Conservation (phyloP, 2,888 invertebrate species). For the Dusona sp. region DNA sequence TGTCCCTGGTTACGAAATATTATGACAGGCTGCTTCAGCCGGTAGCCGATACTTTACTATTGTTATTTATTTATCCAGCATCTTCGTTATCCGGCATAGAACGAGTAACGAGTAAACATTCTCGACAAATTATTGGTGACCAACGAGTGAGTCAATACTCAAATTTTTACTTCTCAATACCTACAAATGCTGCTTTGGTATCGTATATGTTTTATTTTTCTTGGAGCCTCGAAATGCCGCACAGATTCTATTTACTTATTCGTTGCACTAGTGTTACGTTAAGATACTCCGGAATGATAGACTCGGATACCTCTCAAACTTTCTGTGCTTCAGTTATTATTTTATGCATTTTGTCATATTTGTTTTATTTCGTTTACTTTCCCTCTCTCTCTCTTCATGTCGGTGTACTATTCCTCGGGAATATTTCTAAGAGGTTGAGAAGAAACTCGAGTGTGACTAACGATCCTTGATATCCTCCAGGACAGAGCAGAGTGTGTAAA, state of each 20-base stretch:
- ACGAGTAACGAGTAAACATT: constrained; percentile 60
- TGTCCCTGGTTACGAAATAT: constrained; percentile 58
- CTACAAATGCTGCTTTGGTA: neutral
- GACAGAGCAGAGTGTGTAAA: constrained; percentile 37
- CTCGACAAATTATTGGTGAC: constrained; percentile 58
- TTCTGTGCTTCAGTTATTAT: constrained; percentile 52
- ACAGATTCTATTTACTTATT: constrained; percentile 53
- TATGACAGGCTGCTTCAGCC: constrained; percentile 62
- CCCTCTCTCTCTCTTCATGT: neutral
- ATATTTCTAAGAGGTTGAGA: constrained; percentile 32
- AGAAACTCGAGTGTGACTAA: constrained; percentile 55
- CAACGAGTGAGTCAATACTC: constrained; percentile 5
- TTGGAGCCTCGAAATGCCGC: neutral
- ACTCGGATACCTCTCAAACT: neutral
- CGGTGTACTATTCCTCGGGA: neutral
- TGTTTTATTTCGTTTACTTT: constrained; percentile 31
- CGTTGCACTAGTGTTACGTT: constrained; percentile 41
- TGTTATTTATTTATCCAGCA: constrained; percentile 59
- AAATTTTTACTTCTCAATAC: constrained; percentile 42
- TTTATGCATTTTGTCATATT: constrained; percentile 49
- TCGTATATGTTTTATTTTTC: constrained; percentile 27
- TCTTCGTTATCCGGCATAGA: constrained; percentile 20
- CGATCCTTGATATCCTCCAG: constrained; percentile 59
- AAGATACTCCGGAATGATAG: constrained; percentile 38
- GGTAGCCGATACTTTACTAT: constrained; percentile 29